phyloP scores from a whole-genome alignment of 2,113 vertebrate genomes.

The Lepus americanus region DNA sequence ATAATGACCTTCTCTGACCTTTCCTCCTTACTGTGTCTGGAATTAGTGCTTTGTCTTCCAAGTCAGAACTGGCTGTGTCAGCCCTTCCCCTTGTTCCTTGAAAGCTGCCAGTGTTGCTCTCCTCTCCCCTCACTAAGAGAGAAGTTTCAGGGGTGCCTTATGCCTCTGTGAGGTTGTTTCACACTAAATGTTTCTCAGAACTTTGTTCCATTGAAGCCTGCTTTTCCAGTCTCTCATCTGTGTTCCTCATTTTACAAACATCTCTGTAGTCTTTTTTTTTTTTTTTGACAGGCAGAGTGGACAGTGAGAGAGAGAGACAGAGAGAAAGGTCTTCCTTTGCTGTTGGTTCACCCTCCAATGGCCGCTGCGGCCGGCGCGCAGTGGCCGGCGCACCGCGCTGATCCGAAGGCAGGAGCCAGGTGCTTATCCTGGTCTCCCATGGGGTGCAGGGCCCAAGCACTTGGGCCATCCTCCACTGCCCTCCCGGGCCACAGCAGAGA shows the following conservation, averaged over 20 bases:
- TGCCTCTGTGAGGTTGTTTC: neutral
- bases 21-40: neutral
- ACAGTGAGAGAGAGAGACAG: too few species aligned
- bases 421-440: too few species aligned
- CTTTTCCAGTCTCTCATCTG: neutral
- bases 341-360: too few species aligned
- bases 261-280: neutral
- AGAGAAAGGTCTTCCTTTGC: too few species aligned
- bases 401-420: too few species aligned
- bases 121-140: neutral
- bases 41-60: neutral
- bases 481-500: too few species aligned
- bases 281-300: too few species aligned
- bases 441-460: too few species aligned
- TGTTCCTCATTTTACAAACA: conserved; percentile 23
- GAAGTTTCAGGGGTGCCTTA: neutral
- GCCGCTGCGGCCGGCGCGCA: too few species aligned
- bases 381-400: too few species aligned
- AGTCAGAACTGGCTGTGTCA: neutral
- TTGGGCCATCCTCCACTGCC: too few species aligned
- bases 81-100: neutral
- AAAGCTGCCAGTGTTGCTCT: neutral
- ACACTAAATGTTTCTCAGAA: neutral
- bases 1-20: neutral
- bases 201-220: conserved; percentile 12